Evolutionary conservation across 1,140 invertebrate species (phyloP), one percentile per base, ranked within the genome.

Genomic region (Dendroctonus ponderosae): DNA sequence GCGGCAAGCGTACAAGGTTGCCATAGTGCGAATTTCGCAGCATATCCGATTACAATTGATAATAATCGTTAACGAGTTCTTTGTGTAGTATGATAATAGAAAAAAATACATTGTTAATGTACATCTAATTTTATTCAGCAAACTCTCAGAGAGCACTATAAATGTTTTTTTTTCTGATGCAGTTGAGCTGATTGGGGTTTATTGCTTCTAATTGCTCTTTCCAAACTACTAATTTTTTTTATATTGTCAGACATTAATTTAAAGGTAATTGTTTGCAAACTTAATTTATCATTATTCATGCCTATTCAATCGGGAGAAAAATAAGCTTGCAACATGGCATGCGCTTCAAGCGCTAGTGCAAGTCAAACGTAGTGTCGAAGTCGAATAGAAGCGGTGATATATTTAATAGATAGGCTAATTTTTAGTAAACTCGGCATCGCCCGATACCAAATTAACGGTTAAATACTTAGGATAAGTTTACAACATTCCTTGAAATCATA

Each of bases 401-500:
- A 65, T 70, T 70, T 56, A 64, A 57, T 67, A 65, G 50, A 26
- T 62, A 62, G 49, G 41, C 26, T 60, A 61, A 62, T 62, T 61
- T 62, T 61, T 65, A 66, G 57, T 62, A 58, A 59, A 43, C 54
- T 67, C 57, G 65, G 37, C 68, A 60, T 67, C 68, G 56, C 54
- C 63, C 68, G 68, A 59, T 71, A 38, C 50, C 11, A 62, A 58
- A 71, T 67, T 70, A 71, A 65, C 68, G 68, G 51, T 71, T 54
- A 60, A 42, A 67, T 15, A 61, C 53, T 58, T 26, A 72, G 65
- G 71, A 69, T 72, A 70, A 72, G 71, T 72, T 67, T 46, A 11
- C 64, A 57, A 51, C 14, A 46, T 66, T 54, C 42, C 41, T 40
- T 41, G 39, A 67, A 70, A 57, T 60, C 39, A 62, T 41, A n/a